Percentiles rank a stretch among this genome's conserved stretches.
Conservation (phyloP, 1,140 invertebrate genomes). For the Bilobella aurantiaca region DNA sequence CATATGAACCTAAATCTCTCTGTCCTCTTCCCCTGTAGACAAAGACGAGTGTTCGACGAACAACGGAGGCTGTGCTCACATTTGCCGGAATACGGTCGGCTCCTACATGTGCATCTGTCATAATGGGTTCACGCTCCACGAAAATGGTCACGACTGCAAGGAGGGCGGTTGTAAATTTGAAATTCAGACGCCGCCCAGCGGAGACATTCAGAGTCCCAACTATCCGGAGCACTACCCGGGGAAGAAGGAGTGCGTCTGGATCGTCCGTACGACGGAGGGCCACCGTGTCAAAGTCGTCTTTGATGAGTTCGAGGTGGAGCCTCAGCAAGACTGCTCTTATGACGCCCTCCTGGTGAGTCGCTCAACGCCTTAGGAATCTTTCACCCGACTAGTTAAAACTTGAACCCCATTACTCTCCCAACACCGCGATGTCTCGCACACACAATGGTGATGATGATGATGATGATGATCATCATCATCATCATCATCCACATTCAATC, state of each 20-base stretch:
- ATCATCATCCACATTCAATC: no score
- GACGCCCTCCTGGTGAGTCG: constrained; percentile 65
- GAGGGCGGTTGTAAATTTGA: constrained; percentile 88
- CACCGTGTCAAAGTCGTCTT: constrained; percentile 90
- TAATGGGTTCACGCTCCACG: constrained; percentile 88
- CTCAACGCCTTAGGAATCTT: no score
- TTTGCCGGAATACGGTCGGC: constrained; percentile 90
- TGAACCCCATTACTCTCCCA: no score
- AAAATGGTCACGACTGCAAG: constrained; percentile 91
- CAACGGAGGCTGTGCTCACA: constrained; percentile 94
- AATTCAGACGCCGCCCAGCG: constrained; percentile 38
- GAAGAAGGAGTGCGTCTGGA: constrained; percentile 92
- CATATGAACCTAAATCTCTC: no score
- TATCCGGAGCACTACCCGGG: constrained; percentile 90
- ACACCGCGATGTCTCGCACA: no score
- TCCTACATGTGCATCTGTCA: constrained; percentile 90
- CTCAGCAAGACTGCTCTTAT: constrained; percentile 91
- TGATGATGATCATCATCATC: no score
- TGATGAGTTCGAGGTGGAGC: constrained; percentile 86
- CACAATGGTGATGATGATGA: no score
- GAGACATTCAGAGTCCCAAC: constrained; percentile 77
- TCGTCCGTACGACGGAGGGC: constrained; percentile 87
- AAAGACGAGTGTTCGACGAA: constrained; percentile 91
- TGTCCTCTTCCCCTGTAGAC: constrained; percentile 53
- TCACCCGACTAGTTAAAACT: no score